A percentile compares a stretch with the other conserved stretches of the same genome.
Conservation (phyloP, 2,797 vertebrate species). For the Sebastiscus tertius region DNA sequence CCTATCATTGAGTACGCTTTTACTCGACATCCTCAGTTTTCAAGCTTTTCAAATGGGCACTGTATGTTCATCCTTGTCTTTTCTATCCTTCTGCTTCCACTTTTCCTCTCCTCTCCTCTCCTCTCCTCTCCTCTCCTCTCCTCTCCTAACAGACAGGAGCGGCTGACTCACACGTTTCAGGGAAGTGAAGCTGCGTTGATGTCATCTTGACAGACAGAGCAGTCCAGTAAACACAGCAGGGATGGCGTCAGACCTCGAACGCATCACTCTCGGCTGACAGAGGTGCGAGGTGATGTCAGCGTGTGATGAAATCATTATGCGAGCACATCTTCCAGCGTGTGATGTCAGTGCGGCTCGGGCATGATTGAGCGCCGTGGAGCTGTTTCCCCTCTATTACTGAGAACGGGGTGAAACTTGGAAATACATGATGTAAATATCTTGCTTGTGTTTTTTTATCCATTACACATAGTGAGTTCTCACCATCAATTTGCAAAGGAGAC, state of each 20-base stretch:
- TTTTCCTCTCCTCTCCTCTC: neutral
- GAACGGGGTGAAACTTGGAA: conserved; percentile 5
- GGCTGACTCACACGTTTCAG: conserved; percentile 63
- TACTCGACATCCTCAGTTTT: neutral
- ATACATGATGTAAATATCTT: conserved; percentile 17
- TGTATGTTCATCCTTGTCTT: neutral
- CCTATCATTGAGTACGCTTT: neutral
- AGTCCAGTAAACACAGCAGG: conserved; percentile 39
- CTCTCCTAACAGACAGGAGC: conserved; percentile 12
- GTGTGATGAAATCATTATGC: conserved; percentile 52
- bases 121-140: neutral
- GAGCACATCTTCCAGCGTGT: conserved; percentile 41
- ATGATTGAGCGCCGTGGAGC: conserved; percentile 18
- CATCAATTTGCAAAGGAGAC: neutral
- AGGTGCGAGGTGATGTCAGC: conserved; percentile 63
- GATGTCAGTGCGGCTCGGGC: conserved; percentile 33
- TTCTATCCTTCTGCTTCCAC: neutral
- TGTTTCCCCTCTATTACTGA: neutral
- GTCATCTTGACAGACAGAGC: conserved; percentile 55
- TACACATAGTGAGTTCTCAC: neutral
- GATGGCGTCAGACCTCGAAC: conserved; percentile 44
- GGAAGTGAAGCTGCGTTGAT: conserved; percentile 47
- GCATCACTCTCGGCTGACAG: conserved; percentile 56
- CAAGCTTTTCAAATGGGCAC: neutral
- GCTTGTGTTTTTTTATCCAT: conserved; percentile 23